Evolutionary conservation across 2,888 invertebrate species (phyloP), one percentile per base, ranked within the genome.

Genomic region (Tridacna crocea): DNA sequence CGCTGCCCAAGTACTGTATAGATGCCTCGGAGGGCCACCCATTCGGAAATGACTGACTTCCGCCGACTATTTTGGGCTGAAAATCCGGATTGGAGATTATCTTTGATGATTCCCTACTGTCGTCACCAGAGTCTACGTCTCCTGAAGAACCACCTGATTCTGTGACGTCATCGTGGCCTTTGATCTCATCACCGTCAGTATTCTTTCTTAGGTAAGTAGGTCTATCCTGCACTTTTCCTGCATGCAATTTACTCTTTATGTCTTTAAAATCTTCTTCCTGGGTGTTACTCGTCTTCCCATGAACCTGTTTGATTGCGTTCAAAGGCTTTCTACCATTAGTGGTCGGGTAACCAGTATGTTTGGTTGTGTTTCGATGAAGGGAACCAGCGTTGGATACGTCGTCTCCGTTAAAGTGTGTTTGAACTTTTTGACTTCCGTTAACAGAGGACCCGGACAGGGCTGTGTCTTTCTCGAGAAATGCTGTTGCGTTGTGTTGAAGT

Each of bases 1-100:
- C 83, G 11, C 48, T 47, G 2, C 75, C 83, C 4, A 78, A 51
- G 22, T 76, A 84, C 46, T 84, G 83, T 76, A 84, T 76, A 4
- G 83, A 80, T 12, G 65, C 83, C 66, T 78, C 73, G 74, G 80
- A 84, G 0, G 83, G 80, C 83, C 83, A 83, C 0, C 24, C 24
- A 4, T 61, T 26, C 4, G 70, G 79, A 4, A 51, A 22, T 8
- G 83, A 74, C 26, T 51, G 68, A 27, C 36, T 60, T n/a, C 83
- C 83, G n/a, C 83, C 83, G 11, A 83, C 80, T 51, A 83, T 83
- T 27, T 63, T 81, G 22, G 36, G 46, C 11, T 1, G 6, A 24
- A 13, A 63, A 63, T 24, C 63, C 63, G 63, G 22, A 24, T 13
- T 15, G 1, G 63, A 22, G 13, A 24, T 24, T 13, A 63, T 63